phyloP scores from a whole-genome alignment of 2,888 invertebrate species.

The Platycheirus albimanus region DNA sequence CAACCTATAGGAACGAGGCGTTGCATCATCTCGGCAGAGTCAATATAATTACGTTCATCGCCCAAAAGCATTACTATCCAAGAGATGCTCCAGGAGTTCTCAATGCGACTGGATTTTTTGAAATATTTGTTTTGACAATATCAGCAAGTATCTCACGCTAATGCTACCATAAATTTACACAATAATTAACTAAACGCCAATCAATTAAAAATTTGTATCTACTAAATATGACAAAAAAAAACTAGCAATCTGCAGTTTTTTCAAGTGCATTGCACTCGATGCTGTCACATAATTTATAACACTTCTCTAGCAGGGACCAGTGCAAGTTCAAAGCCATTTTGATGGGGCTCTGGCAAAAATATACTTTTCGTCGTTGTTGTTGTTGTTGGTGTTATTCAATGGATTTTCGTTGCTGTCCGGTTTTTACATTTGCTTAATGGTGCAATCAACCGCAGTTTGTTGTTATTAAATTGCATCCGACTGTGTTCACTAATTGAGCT shows the following conservation, averaged over 20 bases:
- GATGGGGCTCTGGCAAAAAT: constrained; percentile 53
- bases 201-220: constrained; percentile 44
- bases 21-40: too few species aligned
- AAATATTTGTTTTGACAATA: too few species aligned
- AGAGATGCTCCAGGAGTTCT: too few species aligned
- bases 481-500: constrained; percentile 63
- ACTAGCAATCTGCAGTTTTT: constrained; percentile 37
- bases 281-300: constrained; percentile 6
- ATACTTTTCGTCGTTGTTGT: constrained; percentile 8
- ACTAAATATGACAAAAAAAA: constrained; percentile 35
- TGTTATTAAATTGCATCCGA: constrained; percentile 65
- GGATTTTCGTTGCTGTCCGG: constrained; percentile 26
- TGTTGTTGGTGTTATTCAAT: too few species aligned
- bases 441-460: constrained; percentile 66
- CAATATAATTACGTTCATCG: too few species aligned
- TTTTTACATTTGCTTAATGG: constrained; percentile 37
- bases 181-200: constrained; percentile 40
- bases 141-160: neutral
- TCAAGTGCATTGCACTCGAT: constrained; percentile 51
- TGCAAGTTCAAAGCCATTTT: constrained; percentile 64
- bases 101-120: too few species aligned
- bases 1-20: too few species aligned
- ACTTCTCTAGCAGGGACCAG: neutral
- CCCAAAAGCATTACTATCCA: too few species aligned
- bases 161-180: constrained; percentile 37